Conservation (phyloP, 2,888 invertebrate species). For the Cheilosia pagana region DNA sequence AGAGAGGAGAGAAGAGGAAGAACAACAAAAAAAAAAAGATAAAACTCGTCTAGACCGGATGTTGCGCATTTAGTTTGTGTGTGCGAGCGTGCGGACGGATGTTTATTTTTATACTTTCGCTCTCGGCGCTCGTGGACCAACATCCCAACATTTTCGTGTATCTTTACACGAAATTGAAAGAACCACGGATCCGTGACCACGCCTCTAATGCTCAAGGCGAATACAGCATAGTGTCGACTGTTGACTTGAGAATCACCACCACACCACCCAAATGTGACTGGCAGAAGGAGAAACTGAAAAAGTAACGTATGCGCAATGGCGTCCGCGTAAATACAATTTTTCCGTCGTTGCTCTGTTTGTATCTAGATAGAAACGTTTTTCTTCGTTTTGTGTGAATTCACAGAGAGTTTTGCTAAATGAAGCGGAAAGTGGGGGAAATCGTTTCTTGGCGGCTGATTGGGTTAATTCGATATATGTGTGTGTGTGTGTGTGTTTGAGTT, state of each 20-base stretch:
- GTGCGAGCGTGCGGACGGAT: slow-evolving; percentile 8
- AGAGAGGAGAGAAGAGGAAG: neutral
- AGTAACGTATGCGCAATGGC: slow-evolving; percentile 71
- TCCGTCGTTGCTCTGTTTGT: neutral
- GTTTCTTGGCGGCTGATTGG: slow-evolving; percentile 73
- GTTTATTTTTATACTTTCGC: slow-evolving; percentile 64
- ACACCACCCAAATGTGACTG: slow-evolving; percentile 32
- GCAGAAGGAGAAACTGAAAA: slow-evolving; percentile 35
- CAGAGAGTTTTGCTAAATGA: slow-evolving; percentile 55
- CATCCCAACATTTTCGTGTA: slow-evolving; percentile 38
- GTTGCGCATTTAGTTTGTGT: slow-evolving; percentile 62
- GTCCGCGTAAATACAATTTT: slow-evolving; percentile 37
- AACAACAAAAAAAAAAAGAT: slow-evolving; percentile 7
- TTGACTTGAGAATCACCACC: no score
- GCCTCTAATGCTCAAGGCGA: slow-evolving; percentile 53
- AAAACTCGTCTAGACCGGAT: slow-evolving; percentile 74
- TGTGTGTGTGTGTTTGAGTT: slow-evolving; percentile 14
- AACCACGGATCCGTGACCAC: slow-evolving; percentile 52
- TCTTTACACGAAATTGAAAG: slow-evolving; percentile 46
- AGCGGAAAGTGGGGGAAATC: slow-evolving; percentile 73
- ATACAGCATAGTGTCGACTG: slow-evolving; percentile 31
- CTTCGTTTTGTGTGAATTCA: slow-evolving; percentile 8
- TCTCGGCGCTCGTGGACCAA: slow-evolving; percentile 54
- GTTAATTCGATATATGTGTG: slow-evolving; percentile 49
- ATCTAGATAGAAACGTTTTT: slow-evolving; percentile 17